Conservation (phyloP, 2,888 invertebrate genomes). For the Drosophila setosimentum region DNA sequence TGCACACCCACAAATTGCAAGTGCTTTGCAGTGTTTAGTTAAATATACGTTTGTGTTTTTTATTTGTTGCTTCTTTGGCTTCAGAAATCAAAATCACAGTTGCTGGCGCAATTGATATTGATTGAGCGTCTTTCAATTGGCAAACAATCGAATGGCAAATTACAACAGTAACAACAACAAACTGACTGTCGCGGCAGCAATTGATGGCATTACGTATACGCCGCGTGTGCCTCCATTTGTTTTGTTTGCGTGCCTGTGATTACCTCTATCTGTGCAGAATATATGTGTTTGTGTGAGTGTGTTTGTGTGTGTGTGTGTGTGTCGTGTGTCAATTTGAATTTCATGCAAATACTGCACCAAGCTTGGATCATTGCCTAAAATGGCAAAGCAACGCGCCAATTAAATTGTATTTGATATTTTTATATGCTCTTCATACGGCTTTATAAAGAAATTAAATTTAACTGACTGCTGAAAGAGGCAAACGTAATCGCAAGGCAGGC, state of each 20-base stretch:
- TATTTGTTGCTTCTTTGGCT: constrained; percentile 2
- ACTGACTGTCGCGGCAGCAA: constrained; percentile 37
- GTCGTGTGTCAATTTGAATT: constrained; percentile 45
- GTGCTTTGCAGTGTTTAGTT: constrained; percentile 32
- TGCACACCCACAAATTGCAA: constrained; percentile 22
- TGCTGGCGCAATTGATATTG: constrained; percentile 64
- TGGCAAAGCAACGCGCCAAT: constrained; percentile 24
- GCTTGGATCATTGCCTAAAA: constrained; percentile 49
- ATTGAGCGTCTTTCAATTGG: constrained; percentile 69
- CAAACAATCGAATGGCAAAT: constrained; percentile 63
- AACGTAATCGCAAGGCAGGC: constrained; percentile 5
- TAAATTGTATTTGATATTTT: constrained; percentile 33
- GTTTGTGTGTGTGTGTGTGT: constrained; percentile 11
- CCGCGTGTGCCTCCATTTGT: constrained; percentile 63
- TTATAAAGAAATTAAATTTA: constrained; percentile 13
- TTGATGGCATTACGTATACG: constrained; percentile 72
- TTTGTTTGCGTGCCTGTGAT: constrained; percentile 52
- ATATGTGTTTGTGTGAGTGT: constrained; percentile 10
- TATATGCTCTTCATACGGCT: background rate
- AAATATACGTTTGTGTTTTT: constrained; percentile 11
- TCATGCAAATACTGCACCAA: constrained; percentile 45
- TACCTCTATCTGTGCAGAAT: constrained; percentile 19
- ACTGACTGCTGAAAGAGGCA: background rate
- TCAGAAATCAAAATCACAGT: constrained; percentile 46
- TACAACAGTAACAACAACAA: constrained; percentile 19